phyloP scores from a whole-genome alignment of 2,888 invertebrate species.

The Galerucella calmariensis region DNA sequence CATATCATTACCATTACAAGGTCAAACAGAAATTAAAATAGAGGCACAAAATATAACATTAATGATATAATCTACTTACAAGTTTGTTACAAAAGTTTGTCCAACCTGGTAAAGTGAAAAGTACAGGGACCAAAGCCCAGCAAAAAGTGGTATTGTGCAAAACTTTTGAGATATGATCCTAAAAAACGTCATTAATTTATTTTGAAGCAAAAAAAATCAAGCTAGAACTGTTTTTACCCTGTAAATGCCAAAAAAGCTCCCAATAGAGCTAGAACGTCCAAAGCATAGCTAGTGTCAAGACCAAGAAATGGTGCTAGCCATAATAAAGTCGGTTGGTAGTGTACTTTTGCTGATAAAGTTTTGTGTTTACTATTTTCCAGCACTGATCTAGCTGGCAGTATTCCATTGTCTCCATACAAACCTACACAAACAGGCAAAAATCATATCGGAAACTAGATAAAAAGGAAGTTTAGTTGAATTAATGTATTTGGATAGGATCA shows the following conservation, averaged over 20 bases:
- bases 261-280: constrained; percentile 74
- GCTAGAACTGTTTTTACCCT: constrained; percentile 64
- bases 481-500: no score
- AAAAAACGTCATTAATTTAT: constrained; percentile 38
- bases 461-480: neutral
- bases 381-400: constrained; percentile 71
- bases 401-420: constrained; percentile 80
- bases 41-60: constrained; percentile 10
- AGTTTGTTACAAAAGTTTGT: constrained; percentile 77
- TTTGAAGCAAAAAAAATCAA: constrained; percentile 19
- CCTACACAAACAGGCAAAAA: constrained; percentile 64
- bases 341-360: constrained; percentile 69
- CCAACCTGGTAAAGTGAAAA: constrained; percentile 81
- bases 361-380: constrained; percentile 65
- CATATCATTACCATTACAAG: neutral
- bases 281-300: constrained; percentile 73
- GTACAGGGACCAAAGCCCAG: constrained; percentile 76
- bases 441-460: neutral
- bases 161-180: constrained; percentile 72
- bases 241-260: constrained; percentile 76
- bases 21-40: neutral
- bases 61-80: constrained; percentile 67
- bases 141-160: constrained; percentile 72
- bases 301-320: constrained; percentile 76
- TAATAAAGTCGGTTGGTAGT: constrained; percentile 73